Conservation (phyloP, 2,797 vertebrate genomes). For the Gymnothorax reevesii region DNA sequence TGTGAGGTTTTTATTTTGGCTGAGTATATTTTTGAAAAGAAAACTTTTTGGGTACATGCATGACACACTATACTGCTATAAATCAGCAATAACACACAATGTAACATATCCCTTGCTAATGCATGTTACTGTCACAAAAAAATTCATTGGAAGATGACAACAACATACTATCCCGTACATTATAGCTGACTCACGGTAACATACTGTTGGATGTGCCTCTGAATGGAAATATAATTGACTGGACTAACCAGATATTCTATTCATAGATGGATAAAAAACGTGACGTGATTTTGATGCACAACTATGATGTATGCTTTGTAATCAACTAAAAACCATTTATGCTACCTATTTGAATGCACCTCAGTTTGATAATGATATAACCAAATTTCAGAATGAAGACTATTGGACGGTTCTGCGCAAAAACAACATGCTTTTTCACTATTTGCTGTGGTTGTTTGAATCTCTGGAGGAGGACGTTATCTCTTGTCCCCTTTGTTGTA, state of each 20-base stretch:
- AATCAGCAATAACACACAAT: too few species aligned
- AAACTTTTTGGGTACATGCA: too few species aligned
- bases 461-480: conserved; percentile 18
- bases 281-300: too few species aligned
- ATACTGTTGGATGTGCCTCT: neutral
- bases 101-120: too few species aligned
- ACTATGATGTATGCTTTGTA: neutral
- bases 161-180: too few species aligned
- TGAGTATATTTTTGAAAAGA: too few species aligned
- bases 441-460: neutral
- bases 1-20: too few species aligned
- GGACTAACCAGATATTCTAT: neutral
- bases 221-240: neutral
- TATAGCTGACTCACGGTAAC: neutral
- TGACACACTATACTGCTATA: too few species aligned
- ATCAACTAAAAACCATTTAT: neutral
- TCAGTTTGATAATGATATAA: neutral
- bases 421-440: neutral
- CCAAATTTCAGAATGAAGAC: neutral
- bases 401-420: neutral
- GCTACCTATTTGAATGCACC: neutral
- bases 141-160: too few species aligned
- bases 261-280: neutral
- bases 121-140: too few species aligned
- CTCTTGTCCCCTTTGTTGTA: neutral